Evolutionary conservation across 2,797 vertebrate genomes (phyloP), one percentile per base, ranked within the genome.

Genomic region (Lepidocolaptes lacrymiger): DNA sequence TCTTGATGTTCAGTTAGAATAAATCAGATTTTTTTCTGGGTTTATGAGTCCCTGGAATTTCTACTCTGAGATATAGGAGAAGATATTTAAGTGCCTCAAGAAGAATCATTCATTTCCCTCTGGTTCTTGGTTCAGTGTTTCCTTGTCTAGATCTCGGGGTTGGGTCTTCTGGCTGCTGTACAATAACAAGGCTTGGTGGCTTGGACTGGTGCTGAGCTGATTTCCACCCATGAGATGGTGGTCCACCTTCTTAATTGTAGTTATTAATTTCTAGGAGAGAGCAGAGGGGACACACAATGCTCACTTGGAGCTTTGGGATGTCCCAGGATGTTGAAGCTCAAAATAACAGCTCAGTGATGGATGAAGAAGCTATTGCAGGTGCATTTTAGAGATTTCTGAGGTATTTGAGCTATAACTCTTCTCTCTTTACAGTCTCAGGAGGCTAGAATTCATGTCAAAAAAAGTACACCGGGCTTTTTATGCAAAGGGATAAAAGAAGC

Each of bases 401-500:
- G 41, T 41, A 54, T 63, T n/a, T 84, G 71, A 71, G 79, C 73
- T 51, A 4, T 94, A 94, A 88, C 22, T 93, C 80, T 73, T 68
- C 51, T 69, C 59, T 63, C 71, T 84, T 71, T 82, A 52, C 83
- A 77, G 58, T 49, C 79, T 28, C 6, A 0, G n/a, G 72, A 58
- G 62, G 43, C 28, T 23, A 18, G 55, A 72, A 88, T 79, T 93
- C 79, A 84, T 3, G 0, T 61, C 37, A 79, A 80, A 74, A 74
- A 61, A 64, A 22, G n/a, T 24, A 59, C 68, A 80, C 59, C 51
- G 54, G 85, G 19, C 5, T 92, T 88, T 95, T 90, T 67, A 89
- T 84, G 91, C 82, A 92, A 84, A 81, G 37, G 48, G 51, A 86
- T 91, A 78, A 91, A 94, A 93, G 91, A 52, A 91, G 79, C 73